Percentiles rank a stretch among this genome's conserved stretches.
phyloP scores from a whole-genome alignment of 2,888 invertebrate genomes.

The Meandrusa payeni region DNA sequence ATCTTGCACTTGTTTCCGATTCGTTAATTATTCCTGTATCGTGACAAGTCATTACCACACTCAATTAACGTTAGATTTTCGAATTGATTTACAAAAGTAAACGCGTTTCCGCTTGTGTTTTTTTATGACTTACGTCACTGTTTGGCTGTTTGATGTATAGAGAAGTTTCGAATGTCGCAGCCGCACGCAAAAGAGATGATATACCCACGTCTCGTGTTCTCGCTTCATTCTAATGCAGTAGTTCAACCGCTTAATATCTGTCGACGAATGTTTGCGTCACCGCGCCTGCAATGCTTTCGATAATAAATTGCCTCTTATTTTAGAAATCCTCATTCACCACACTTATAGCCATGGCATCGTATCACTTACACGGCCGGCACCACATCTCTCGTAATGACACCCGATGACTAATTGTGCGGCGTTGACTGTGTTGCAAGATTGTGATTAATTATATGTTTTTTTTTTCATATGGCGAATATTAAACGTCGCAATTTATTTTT shows the following conservation, averaged over 20 bases:
- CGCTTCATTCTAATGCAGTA: constrained; percentile 55
- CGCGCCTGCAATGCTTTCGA: constrained; percentile 62
- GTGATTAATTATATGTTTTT: constrained; percentile 40
- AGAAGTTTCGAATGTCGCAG: constrained; percentile 36
- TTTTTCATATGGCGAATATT: constrained; percentile 28
- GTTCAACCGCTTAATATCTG: constrained; percentile 76
- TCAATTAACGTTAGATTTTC: too few species aligned
- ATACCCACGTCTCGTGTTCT: constrained; percentile 51
- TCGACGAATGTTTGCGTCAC: constrained; percentile 75
- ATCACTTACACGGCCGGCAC: constrained; percentile 58
- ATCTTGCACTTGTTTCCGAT: constrained; percentile 10
- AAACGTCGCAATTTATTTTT: constrained; percentile 5
- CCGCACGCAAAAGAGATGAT: constrained; percentile 52
- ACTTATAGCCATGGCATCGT: constrained; percentile 54
- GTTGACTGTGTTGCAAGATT: constrained; percentile 37
- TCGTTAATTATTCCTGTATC: constrained; percentile 44
- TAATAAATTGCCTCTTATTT: constrained; percentile 77
- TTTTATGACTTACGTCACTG: too few species aligned
- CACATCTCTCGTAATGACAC: constrained; percentile 60
- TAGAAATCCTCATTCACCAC: constrained; percentile 73
- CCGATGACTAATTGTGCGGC: constrained; percentile 50
- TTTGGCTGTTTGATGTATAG: constrained; percentile 15
- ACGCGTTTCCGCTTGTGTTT: too few species aligned
- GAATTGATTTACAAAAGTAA: too few species aligned
- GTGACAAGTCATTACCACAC: constrained; percentile 7